A percentile compares a stretch with the other conserved stretches of the same genome.
phyloP scores from a whole-genome alignment of 2,113 vertebrate species.

The Mirounga angustirostris region DNA sequence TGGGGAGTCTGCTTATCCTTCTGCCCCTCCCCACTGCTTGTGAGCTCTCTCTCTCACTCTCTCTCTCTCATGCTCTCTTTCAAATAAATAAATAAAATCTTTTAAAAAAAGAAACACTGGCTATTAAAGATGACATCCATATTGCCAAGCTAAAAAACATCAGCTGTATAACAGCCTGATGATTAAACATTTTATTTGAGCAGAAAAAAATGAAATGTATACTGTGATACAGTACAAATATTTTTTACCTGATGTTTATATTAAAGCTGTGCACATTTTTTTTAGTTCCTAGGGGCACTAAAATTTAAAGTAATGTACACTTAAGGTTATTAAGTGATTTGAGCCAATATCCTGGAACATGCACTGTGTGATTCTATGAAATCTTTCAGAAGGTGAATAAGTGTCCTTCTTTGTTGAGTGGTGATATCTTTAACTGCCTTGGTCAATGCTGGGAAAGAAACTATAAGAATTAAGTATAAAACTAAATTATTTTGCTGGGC shows the following conservation, averaged over 20 bases:
- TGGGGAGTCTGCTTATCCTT: background rate
- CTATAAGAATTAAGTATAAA: constrained; percentile 30
- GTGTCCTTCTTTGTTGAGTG: background rate
- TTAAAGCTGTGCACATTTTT: background rate
- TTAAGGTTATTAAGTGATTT: background rate
- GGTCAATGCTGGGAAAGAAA: background rate
- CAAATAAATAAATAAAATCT: background rate
- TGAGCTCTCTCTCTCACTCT: no score
- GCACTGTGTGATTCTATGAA: background rate
- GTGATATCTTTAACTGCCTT: background rate
- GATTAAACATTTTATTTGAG: background rate
- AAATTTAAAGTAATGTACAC: background rate
- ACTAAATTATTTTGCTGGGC: background rate
- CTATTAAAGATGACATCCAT: background rate
- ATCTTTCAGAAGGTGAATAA: background rate
- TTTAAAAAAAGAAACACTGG: background rate
- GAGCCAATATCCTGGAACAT: background rate
- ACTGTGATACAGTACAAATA: background rate
- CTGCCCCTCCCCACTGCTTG: background rate
- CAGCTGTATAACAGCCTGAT: background rate
- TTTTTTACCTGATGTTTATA: background rate
- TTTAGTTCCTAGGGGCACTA: background rate
- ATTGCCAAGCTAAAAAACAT: background rate
- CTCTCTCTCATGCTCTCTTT: background rate
- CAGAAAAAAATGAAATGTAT: background rate